Percentiles rank a stretch among this genome's conserved stretches.
phyloP scores from a whole-genome alignment of 2,797 vertebrate species.

The Cryptoblepharus egeriae region DNA sequence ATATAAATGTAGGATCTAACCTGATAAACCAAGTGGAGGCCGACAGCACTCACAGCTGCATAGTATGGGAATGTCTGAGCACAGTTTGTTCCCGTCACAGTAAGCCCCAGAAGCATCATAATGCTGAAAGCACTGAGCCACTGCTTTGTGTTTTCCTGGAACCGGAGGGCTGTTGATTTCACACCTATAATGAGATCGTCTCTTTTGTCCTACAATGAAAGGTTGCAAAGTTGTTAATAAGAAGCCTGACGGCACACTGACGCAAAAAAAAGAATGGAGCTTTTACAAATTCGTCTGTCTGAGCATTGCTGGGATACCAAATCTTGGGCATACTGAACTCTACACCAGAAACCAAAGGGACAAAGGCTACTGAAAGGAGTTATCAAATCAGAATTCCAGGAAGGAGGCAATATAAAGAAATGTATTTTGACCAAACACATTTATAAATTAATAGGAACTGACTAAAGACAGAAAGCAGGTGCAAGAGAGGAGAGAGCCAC shows the following conservation, averaged over 20 bases:
- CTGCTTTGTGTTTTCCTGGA: conserved; percentile 87
- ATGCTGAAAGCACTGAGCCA: conserved; percentile 90
- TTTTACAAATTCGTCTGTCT: not conserved
- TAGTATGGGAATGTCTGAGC: conserved; percentile 90
- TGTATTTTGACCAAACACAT: not conserved
- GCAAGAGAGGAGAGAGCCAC: not conserved
- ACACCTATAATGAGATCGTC: conserved; percentile 90
- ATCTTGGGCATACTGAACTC: not conserved
- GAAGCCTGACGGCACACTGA: not conserved
- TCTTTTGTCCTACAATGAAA: conserved; percentile 86
- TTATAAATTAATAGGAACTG: not conserved
- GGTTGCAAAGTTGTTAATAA: not conserved
- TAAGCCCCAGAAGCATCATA: conserved; percentile 87
- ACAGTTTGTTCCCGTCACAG: conserved; percentile 81
- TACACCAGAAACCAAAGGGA: not conserved
- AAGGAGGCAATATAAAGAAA: not conserved
- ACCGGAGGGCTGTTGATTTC: conserved; percentile 91
- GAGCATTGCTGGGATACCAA: not conserved
- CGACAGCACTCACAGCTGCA: conserved; percentile 76
- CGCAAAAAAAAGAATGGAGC: no score
- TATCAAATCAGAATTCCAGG: not conserved
- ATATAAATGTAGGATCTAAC: conserved; percentile 70
- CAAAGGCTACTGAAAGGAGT: not conserved
- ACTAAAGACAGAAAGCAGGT: not conserved
- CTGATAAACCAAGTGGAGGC: conserved; percentile 86